A percentile compares a stretch with the other conserved stretches of the same genome.
These are phyloP conservation scores for Crax fasciolata DNA, from an alignment of 2,797 vertebrate species.

Conservation along the genomic window DNA sequence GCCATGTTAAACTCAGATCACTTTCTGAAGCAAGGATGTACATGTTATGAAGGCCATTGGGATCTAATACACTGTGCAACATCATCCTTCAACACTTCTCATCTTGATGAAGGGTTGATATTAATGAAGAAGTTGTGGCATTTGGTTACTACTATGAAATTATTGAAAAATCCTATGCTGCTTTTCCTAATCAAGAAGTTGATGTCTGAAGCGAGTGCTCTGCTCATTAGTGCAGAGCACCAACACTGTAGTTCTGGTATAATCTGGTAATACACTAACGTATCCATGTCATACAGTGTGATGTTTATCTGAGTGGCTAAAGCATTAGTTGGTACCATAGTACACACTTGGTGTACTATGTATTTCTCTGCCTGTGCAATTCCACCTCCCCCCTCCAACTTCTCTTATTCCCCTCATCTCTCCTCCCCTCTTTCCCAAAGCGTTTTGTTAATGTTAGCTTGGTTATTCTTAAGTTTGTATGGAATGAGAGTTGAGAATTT, in stretches of 20 bases:
- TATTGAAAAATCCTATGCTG: background rate
- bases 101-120: background rate
- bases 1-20: background rate
- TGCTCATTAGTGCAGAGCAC: background rate
- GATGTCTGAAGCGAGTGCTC: background rate
- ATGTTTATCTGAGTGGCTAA: background rate
- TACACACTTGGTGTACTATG: background rate
- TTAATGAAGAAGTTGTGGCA: background rate
- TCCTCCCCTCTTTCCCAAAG: background rate
- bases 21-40: background rate
- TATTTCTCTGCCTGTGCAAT: background rate
- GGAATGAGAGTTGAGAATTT: background rate
- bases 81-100: background rate
- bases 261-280: background rate
- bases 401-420: background rate
- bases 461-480: background rate
- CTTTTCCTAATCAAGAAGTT: no score
- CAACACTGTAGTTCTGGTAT: background rate
- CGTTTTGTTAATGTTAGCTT: background rate
- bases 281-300: background rate
- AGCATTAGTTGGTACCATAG: background rate
- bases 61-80: background rate
- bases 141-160: background rate
- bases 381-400: accelerated
- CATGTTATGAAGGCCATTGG: background rate